A percentile compares a stretch with the other conserved stretches of the same genome.
Conservation (phyloP, 2,113 vertebrate genomes). For the Paracanthobrama guichenoti region DNA sequence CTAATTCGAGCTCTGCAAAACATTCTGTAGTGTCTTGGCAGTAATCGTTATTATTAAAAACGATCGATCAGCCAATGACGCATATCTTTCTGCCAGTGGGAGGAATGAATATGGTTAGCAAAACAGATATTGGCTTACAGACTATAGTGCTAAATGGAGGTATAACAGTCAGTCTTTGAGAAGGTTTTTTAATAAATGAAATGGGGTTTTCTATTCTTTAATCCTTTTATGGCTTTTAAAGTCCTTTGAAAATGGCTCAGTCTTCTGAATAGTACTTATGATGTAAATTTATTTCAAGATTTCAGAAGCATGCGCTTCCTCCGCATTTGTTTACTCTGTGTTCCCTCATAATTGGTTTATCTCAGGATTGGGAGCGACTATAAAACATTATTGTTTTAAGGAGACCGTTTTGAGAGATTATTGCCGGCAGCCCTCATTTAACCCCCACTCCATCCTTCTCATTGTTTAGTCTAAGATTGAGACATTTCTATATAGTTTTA, state of each 20-base stretch:
- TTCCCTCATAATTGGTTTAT: constrained; percentile 23
- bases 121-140: constrained; percentile 5
- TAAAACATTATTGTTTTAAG: constrained; percentile 16
- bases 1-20: constrained; percentile 9
- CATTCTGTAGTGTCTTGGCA: constrained; percentile 19
- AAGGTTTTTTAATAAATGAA: not conserved
- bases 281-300: constrained; percentile 26
- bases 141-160: not conserved
- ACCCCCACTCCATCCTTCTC: not conserved
- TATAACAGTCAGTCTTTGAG: constrained; percentile 7
- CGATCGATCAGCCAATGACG: constrained; percentile 12
- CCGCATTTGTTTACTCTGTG: not conserved
- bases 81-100: constrained; percentile 17
- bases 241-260: not conserved
- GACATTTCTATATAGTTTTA: not conserved
- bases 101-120: constrained; percentile 4
- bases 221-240: constrained; percentile 3
- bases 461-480: constrained; percentile 13
- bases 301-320: not conserved
- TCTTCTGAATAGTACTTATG: not conserved
- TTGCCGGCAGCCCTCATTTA: not conserved
- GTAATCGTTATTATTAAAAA: constrained; percentile 15
- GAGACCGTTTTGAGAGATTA: constrained; percentile 28
- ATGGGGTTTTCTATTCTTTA: not conserved
- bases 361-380: constrained; percentile 11